phyloP scores from a whole-genome alignment of 1,140 invertebrate species.

The Drosophila malerkotliana region DNA sequence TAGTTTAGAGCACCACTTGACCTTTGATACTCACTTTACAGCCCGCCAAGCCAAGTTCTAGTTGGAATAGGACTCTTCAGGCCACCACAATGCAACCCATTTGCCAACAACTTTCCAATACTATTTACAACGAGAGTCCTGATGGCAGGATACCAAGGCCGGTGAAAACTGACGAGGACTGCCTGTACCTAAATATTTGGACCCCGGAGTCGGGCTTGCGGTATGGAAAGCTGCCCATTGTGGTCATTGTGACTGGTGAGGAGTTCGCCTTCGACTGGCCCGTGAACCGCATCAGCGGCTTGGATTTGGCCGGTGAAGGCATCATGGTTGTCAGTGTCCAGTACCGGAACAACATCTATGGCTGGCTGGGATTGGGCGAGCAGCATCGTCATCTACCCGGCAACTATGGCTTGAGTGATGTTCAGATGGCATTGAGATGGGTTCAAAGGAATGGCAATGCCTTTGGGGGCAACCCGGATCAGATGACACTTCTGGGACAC shows the following conservation, averaged over 20 bases:
- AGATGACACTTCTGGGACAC: slow-evolving; percentile 90
- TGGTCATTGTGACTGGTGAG: slow-evolving; percentile 87
- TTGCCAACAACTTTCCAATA: slow-evolving; percentile 85
- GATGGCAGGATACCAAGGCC: slow-evolving; percentile 50
- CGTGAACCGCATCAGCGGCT: slow-evolving; percentile 85
- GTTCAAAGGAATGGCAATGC: slow-evolving; percentile 88
- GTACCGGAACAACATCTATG: slow-evolving; percentile 88
- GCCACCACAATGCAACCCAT: slow-evolving; percentile 84
- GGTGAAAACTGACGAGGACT: slow-evolving; percentile 84
- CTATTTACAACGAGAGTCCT: slow-evolving; percentile 74
- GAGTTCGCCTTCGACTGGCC: slow-evolving; percentile 84
- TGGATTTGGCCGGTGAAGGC: slow-evolving; percentile 88
- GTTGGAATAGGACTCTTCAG: slow-evolving; percentile 84
- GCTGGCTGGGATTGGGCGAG: slow-evolving; percentile 88
- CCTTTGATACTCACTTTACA: slow-evolving; percentile 31
- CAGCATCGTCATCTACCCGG: slow-evolving; percentile 85
- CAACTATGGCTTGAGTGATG: slow-evolving; percentile 90
- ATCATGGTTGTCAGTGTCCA: slow-evolving; percentile 87
- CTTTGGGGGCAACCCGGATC: slow-evolving; percentile 89
- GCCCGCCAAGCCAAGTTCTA: slow-evolving; percentile 84
- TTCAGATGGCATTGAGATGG: slow-evolving; percentile 90
- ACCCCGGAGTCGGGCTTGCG: slow-evolving; percentile 85
- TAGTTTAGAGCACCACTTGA: not conserved
- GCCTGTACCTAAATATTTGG: slow-evolving; percentile 86
- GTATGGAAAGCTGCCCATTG: slow-evolving; percentile 85